Conservation (phyloP, 2,888 invertebrate species). For the Trichogramma evanescens region DNA sequence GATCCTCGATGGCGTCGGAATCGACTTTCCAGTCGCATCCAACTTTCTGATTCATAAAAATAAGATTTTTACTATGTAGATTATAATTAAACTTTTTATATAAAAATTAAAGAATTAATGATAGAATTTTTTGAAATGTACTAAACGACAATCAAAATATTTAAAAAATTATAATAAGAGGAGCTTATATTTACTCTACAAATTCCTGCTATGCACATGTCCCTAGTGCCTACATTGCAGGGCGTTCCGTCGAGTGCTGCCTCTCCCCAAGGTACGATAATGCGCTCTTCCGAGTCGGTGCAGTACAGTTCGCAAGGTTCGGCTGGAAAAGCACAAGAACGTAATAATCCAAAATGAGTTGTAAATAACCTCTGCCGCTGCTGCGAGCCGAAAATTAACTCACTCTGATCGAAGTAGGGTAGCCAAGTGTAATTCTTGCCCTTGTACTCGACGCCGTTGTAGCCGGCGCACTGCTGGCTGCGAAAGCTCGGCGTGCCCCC, state of each 20-base stretch:
- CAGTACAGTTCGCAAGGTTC: slow-evolving; percentile 59
- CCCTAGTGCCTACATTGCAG: slow-evolving; percentile 55
- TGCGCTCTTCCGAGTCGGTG: slow-evolving; percentile 53
- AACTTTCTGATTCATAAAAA: slow-evolving; percentile 49
- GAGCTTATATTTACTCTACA: slow-evolving; percentile 51
- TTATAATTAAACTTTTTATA: background rate
- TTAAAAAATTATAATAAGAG: background rate
- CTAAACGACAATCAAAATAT: background rate
- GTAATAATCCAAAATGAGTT: no score
- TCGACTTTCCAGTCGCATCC: slow-evolving; percentile 63
- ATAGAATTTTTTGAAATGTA: background rate
- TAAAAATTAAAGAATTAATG: no score
- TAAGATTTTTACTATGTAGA: background rate
- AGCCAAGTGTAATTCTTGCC: slow-evolving; percentile 65
- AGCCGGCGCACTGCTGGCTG: slow-evolving; percentile 49
- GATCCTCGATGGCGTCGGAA: slow-evolving; percentile 59
- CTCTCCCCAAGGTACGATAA: slow-evolving; percentile 55
- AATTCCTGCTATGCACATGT: slow-evolving; percentile 59
- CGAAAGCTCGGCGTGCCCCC: slow-evolving; percentile 46
- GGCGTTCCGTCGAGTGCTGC: slow-evolving; percentile 59
- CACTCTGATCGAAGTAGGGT: slow-evolving; percentile 69
- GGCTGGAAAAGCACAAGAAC: slow-evolving; percentile 31
- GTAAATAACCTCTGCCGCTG: no score
- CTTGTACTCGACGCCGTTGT: slow-evolving; percentile 54
- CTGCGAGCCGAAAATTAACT: slow-evolving; percentile 22